Conservation (phyloP, 1,140 invertebrate species). For the Mya arenaria region DNA sequence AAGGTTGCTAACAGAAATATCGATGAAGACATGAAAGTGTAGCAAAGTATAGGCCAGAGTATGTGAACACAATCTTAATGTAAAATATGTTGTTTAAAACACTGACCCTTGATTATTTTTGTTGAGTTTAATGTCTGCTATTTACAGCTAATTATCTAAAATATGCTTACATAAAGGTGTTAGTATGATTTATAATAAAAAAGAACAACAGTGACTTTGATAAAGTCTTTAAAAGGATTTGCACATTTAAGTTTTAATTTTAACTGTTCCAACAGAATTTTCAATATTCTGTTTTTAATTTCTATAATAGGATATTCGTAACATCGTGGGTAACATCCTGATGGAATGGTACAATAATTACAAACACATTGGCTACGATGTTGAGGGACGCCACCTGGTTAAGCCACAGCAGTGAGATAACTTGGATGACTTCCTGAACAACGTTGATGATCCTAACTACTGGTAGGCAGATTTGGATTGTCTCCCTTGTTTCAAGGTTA, state of each 20-base stretch:
- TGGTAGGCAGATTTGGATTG: slow-evolving; percentile 68
- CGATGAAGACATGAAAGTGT: too few species aligned
- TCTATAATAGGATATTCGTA: slow-evolving; percentile 90
- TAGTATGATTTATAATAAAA: background rate
- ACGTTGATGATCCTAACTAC: slow-evolving; percentile 98
- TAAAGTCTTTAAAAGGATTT: too few species aligned
- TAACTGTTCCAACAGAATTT: too few species aligned
- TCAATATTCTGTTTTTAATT: slow-evolving; percentile 3
- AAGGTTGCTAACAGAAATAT: too few species aligned
- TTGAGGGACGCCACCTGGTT: slow-evolving; percentile 93
- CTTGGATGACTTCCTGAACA: slow-evolving; percentile 97
- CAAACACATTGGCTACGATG: slow-evolving; percentile 97
- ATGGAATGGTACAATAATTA: slow-evolving; percentile 99
- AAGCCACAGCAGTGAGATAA: slow-evolving; percentile 88
- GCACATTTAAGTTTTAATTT: background rate
- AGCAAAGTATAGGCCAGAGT: too few species aligned
- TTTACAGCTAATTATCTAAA: background rate
- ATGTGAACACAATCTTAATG: too few species aligned
- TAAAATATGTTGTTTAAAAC: too few species aligned
- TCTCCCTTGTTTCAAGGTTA: too few species aligned
- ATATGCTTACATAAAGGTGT: background rate
- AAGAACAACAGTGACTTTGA: background rate
- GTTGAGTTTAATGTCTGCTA: background rate
- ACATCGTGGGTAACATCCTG: slow-evolving; percentile 98
- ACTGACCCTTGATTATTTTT: too few species aligned